These are phyloP conservation scores for Clarias platycephalus DNA, from an alignment of 2,797 vertebrate genomes.

Conservation along the genomic window DNA sequence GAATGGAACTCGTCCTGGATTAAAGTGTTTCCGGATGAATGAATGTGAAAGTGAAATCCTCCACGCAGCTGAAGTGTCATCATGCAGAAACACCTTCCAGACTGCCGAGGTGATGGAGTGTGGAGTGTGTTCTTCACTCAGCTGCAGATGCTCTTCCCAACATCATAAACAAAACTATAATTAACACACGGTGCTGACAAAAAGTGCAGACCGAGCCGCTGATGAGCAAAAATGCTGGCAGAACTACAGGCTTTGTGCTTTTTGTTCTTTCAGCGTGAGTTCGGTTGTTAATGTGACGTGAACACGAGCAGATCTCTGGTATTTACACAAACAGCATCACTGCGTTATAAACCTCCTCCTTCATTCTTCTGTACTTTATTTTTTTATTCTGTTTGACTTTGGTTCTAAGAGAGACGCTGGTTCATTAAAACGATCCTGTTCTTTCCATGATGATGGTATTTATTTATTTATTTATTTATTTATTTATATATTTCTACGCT, in stretches of 20 bases:
- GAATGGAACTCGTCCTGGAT: neutral
- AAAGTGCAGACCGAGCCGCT: neutral
- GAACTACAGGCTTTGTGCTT: neutral
- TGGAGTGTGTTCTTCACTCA: neutral
- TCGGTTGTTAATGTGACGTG: neutral
- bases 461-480: neutral
- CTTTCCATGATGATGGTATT: neutral
- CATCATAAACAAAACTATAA: neutral
- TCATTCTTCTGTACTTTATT: neutral
- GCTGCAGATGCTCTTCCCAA: neutral
- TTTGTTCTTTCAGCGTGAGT: neutral
- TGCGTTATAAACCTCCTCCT: neutral
- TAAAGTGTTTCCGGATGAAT: neutral
- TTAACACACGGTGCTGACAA: neutral
- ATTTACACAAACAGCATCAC: neutral
- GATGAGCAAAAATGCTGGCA: neutral
- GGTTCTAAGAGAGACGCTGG: neutral
- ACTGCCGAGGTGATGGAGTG: neutral
- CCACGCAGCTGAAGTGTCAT: neutral
- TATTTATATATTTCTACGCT: neutral
- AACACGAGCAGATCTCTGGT: neutral
- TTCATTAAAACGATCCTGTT: neutral
- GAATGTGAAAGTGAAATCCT: neutral
- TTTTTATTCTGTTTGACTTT: neutral
- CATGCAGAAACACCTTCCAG: constrained; percentile 11